Evolutionary conservation across 2,888 invertebrate species (phyloP).

Genomic region (Drosophila kuntzei): DNA sequence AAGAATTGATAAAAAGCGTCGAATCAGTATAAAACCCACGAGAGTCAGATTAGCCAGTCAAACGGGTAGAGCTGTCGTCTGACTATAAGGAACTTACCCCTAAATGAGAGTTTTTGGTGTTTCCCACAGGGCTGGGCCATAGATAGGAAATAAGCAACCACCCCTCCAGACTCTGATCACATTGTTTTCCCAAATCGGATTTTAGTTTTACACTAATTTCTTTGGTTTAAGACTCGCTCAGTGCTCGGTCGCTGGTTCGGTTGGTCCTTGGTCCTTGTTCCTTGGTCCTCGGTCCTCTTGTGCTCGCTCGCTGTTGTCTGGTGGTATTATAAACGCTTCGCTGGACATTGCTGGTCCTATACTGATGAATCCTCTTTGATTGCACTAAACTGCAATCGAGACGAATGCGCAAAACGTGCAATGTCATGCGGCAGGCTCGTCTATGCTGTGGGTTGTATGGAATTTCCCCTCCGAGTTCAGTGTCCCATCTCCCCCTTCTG

Average conservation of each 20-base stretch:
- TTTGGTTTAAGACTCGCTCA: constrained; percentile 79
- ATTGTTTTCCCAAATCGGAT: constrained; percentile 84
- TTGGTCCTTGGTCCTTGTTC: constrained; percentile 8
- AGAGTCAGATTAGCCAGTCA: constrained; percentile 67
- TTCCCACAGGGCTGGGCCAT: constrained; percentile 64
- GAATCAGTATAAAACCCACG: constrained; percentile 66
- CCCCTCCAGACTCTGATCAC: constrained; percentile 59
- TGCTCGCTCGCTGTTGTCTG: constrained; percentile 46
- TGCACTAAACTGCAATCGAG: constrained; percentile 82
- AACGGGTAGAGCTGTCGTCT: constrained; percentile 26
- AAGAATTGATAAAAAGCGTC: constrained; percentile 75
- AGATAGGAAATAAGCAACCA: constrained; percentile 33
- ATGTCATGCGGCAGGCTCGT: constrained; percentile 59
- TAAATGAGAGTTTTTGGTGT: constrained; percentile 52
- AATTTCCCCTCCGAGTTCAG: not conserved
- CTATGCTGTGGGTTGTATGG: constrained; percentile 23
- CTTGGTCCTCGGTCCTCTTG: constrained; percentile 29
- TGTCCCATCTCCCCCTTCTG: not conserved
- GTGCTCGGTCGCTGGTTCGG: constrained; percentile 17
- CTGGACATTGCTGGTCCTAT: constrained; percentile 74
- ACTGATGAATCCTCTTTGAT: constrained; percentile 82
- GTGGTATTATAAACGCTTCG: constrained; percentile 82
- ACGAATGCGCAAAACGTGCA: constrained; percentile 78
- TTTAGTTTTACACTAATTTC: constrained; percentile 85
- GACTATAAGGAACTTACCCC: constrained; percentile 54